phyloP scores from a whole-genome alignment of 92 coral and sea anemone species.

The Micromussa lordhowensis region DNA sequence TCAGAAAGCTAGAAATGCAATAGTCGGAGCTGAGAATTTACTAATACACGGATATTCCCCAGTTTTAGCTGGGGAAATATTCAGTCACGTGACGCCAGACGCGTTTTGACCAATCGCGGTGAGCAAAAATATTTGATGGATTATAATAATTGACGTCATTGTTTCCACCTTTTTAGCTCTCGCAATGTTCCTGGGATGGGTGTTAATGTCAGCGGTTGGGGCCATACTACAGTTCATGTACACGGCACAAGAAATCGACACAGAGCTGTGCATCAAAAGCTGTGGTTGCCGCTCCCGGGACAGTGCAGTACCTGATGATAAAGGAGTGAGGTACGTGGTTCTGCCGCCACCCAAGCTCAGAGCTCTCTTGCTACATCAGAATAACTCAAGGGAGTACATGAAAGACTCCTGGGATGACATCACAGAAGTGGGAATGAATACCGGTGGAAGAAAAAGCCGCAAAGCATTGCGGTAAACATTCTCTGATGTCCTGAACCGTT shows the following conservation, averaged over 20 bases:
- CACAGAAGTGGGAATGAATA: background rate
- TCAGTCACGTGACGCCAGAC: no score
- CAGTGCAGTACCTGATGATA: slow-evolving; percentile 8
- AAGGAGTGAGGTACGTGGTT: slow-evolving; percentile 40
- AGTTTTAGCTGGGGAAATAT: no score
- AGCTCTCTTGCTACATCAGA: slow-evolving; percentile 42
- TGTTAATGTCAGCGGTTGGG: slow-evolving; percentile 87
- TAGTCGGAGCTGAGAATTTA: no score
- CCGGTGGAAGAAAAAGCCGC: background rate
- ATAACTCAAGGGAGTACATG: slow-evolving; percentile 8
- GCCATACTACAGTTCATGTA: slow-evolving; percentile 84
- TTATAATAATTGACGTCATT: background rate
- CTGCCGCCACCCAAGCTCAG: slow-evolving; percentile 44
- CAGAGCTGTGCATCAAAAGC: slow-evolving; percentile 67
- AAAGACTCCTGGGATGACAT: slow-evolving; percentile 48
- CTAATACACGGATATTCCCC: no score
- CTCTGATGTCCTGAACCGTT: background rate
- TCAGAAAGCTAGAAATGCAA: no score
- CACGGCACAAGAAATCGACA: slow-evolving; percentile 80
- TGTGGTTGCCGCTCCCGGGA: slow-evolving; percentile 51
- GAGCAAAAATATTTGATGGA: no score
- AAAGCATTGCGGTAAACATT: background rate
- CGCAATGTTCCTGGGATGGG: slow-evolving; percentile 94
- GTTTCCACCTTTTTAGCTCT: slow-evolving; percentile 45
- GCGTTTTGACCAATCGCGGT: no score